phyloP scores from a whole-genome alignment of 2,888 invertebrate species.

The Eutolmus rufibarbis region DNA sequence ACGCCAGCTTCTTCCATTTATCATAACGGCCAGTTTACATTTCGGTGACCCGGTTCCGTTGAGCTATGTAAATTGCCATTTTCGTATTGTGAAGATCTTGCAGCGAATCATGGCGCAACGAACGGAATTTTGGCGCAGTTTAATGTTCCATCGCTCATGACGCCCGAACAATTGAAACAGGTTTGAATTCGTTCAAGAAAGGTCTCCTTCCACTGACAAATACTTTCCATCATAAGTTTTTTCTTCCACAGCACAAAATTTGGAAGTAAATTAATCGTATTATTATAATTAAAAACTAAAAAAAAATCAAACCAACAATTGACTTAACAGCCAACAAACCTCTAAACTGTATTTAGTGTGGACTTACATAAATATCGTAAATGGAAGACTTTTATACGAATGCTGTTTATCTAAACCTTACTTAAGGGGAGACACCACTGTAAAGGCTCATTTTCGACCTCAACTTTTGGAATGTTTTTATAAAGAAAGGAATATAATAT shows the following conservation, averaged over 20 bases:
- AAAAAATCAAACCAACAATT: too few species aligned
- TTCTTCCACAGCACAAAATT: neutral
- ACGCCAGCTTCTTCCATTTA: slow-evolving; percentile 23
- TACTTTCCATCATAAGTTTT: neutral
- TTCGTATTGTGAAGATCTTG: neutral
- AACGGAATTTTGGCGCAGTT: slow-evolving; percentile 1
- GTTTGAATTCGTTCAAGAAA: neutral
- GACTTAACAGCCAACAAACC: too few species aligned
- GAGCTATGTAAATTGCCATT: slow-evolving; percentile 27
- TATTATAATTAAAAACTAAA: neutral
- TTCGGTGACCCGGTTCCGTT: slow-evolving; percentile 32
- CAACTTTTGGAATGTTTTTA: too few species aligned
- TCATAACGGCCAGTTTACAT: slow-evolving; percentile 34
- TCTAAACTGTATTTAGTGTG: too few species aligned
- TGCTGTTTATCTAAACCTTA: too few species aligned
- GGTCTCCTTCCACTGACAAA: neutral
- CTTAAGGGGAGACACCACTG: too few species aligned
- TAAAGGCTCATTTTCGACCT: too few species aligned
- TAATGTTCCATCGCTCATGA: neutral
- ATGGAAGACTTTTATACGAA: too few species aligned
- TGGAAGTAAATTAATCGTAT: neutral
- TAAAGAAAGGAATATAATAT: too few species aligned
- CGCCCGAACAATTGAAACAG: neutral
- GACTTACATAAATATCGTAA: too few species aligned
- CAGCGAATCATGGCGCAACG: neutral